Percentiles rank a stretch among this genome's conserved stretches.
phyloP scores from a whole-genome alignment of 1,140 invertebrate genomes.

The Melipona quadrifasciata region DNA sequence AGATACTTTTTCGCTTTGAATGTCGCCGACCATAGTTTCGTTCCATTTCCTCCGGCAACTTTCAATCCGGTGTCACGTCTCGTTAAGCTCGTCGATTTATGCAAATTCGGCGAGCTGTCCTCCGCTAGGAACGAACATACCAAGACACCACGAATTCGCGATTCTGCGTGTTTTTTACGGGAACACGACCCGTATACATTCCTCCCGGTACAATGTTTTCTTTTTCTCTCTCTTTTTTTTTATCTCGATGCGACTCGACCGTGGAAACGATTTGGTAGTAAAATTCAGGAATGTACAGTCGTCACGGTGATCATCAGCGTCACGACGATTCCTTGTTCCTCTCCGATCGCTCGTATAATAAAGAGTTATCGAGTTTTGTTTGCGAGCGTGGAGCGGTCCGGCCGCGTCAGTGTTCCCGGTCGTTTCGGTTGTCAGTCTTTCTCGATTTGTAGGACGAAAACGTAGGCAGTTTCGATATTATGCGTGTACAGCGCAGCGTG shows the following conservation, averaged over 20 bases:
- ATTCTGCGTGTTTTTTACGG: neutral
- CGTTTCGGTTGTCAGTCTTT: constrained; percentile 25
- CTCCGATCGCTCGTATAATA: constrained; percentile 37
- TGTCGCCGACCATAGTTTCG: constrained; percentile 1
- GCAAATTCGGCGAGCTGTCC: neutral
- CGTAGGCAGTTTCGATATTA: constrained; percentile 59
- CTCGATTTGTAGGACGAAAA: constrained; percentile 49
- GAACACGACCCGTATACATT: neutral
- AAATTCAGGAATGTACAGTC: constrained; percentile 31
- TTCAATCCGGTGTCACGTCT: neutral
- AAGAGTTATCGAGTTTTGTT: constrained; percentile 49
- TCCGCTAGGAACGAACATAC: too few relatives aligned
- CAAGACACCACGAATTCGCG: too few relatives aligned
- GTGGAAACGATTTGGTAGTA: constrained; percentile 25
- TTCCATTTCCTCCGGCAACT: neutral
- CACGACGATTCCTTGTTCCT: constrained; percentile 25
- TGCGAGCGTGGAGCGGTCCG: constrained; percentile 7
- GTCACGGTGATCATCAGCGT: constrained; percentile 5
- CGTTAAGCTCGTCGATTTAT: neutral
- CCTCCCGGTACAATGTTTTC: neutral
- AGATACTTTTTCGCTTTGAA: constrained; percentile 40
- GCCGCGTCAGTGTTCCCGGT: constrained; percentile 43
- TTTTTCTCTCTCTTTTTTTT: neutral
- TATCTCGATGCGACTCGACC: neutral
- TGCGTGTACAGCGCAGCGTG: constrained; percentile 25